These are phyloP conservation scores for Harlomillsia oculata DNA, from an alignment of 1,140 invertebrate genomes.

Conservation along the genomic window DNA sequence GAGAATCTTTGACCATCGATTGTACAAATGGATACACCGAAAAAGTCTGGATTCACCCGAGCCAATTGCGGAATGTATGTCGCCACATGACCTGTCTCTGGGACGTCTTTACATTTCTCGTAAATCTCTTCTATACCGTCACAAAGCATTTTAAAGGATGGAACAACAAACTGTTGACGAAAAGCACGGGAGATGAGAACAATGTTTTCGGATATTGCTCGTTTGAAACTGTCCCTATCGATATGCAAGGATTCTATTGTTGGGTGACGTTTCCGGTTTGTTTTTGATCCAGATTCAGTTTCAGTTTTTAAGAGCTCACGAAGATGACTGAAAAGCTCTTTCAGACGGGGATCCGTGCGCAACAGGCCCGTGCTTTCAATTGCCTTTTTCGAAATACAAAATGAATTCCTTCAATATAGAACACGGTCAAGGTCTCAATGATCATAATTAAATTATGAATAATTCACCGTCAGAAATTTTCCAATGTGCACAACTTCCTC, in stretches of 20 bases:
- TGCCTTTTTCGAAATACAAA: constrained; percentile 47
- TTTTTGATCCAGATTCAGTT: constrained; percentile 39
- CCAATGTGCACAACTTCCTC: constrained; percentile 63
- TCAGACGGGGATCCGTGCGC: constrained; percentile 72
- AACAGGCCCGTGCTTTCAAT: constrained; percentile 72
- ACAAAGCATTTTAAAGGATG: constrained; percentile 81
- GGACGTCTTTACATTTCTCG: constrained; percentile 79
- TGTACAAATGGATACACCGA: constrained; percentile 75
- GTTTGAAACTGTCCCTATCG: constrained; percentile 73
- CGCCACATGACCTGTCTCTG: constrained; percentile 74
- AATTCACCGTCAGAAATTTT: constrained; percentile 66
- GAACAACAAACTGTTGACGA: constrained; percentile 85
- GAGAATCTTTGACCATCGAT: constrained; percentile 89
- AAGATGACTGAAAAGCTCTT: constrained; percentile 72
- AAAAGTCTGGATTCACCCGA: constrained; percentile 71
- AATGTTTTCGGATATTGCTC: constrained; percentile 76
- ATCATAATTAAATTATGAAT: background rate
- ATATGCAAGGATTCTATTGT: constrained; percentile 71
- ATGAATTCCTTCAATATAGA: background rate
- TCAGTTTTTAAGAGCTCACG: constrained; percentile 55
- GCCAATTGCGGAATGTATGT: constrained; percentile 90
- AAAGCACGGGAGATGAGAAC: constrained; percentile 84
- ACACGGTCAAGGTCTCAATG: background rate
- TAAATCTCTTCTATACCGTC: constrained; percentile 88
- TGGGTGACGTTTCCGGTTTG: constrained; percentile 55